Base-by-base conservation (phyloP, 1,140 invertebrate species). In the Gryllus bimaculatus region DNA sequence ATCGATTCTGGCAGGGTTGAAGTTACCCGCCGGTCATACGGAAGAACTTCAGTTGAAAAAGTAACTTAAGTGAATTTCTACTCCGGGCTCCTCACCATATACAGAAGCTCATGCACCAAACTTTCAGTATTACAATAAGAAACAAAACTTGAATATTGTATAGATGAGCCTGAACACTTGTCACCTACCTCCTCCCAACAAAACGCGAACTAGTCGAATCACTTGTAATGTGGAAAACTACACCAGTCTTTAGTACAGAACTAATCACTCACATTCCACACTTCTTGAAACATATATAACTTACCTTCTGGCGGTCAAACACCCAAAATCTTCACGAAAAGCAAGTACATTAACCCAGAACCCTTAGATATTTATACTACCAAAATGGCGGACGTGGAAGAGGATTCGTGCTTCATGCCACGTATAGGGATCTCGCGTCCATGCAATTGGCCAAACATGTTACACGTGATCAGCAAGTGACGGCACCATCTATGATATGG, bases 351-450 rank as follows among this genome's bases (percentile, higher is more conserved):
- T 89, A 90, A 89, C 90, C 88, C 88, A 90, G 87, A 87, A 89
- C 88, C 90, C 90, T 89, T 85, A 84, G 88, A 89, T 90, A 88
- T 89, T 90, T 88, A 88, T 90, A 89, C 90, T 90, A 90, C 92
- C 91, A 92, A 92, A 91, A 92, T 92, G 91, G 91, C 91, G 90
- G 90, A 90, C 88, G 88, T 90, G 88, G 88, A 91, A 91, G 87
- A 90, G 89, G 86, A 87, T 91, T 90, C 89, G 89, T 91, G 88
- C 89, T 87, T 89, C 84, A 88, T 92, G 91, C 91, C 91, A 92
- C 91, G 91, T 92, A 91, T 91, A 88, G 91, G 86, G 83, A 85
- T 84, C 83, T 81, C 47, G 18, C 81, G 81, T 81, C 80, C 78
- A 78, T 47, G 79, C 47, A 80, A 87, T 88, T 87, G 87, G 87